A percentile compares a stretch with the other conserved stretches of the same genome.
Conservation (phyloP, 1,140 invertebrate genomes). For the Pararge aegeria region DNA sequence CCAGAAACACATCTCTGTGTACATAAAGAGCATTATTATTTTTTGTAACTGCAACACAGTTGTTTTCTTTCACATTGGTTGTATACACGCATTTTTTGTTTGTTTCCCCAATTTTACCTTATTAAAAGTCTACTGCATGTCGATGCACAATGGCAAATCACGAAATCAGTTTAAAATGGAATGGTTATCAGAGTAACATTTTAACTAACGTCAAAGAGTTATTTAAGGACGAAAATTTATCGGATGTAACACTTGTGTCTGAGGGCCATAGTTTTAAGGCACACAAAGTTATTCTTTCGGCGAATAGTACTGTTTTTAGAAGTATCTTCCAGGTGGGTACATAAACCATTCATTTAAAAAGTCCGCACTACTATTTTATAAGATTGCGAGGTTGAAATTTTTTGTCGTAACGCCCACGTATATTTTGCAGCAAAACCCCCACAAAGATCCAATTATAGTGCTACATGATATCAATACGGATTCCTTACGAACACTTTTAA, state of each 20-base stretch:
- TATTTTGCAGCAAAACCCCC: slow-evolving; percentile 82
- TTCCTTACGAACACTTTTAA: slow-evolving; percentile 81
- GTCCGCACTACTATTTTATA: not conserved
- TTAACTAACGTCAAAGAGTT: slow-evolving; percentile 82
- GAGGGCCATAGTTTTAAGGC: slow-evolving; percentile 85
- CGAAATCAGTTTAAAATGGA: slow-evolving; percentile 85
- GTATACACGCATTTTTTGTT: slow-evolving; percentile 28
- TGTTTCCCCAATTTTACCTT: slow-evolving; percentile 30
- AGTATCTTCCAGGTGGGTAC: slow-evolving; percentile 82
- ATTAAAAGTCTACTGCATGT: slow-evolving; percentile 37
- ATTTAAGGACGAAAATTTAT: slow-evolving; percentile 84
- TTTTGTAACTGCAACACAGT: slow-evolving; percentile 1
- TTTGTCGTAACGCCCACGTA: slow-evolving; percentile 52
- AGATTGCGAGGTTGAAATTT: not conserved
- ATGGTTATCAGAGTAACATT: slow-evolving; percentile 84
- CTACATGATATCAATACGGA: slow-evolving; percentile 83
- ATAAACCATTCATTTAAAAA: not conserved
- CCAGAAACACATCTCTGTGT: too few relatives aligned
- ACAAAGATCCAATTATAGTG: slow-evolving; percentile 85
- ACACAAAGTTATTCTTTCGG: slow-evolving; percentile 87
- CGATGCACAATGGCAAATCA: slow-evolving; percentile 66
- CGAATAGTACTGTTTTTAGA: slow-evolving; percentile 86
- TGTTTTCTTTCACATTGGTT: slow-evolving; percentile 20
- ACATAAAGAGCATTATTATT: too few relatives aligned
- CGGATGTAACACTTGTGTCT: slow-evolving; percentile 86